Evolutionary conservation across 2,113 vertebrate species (phyloP), one percentile per base, ranked within the genome.

Genomic region (Alethe diademata): DNA sequence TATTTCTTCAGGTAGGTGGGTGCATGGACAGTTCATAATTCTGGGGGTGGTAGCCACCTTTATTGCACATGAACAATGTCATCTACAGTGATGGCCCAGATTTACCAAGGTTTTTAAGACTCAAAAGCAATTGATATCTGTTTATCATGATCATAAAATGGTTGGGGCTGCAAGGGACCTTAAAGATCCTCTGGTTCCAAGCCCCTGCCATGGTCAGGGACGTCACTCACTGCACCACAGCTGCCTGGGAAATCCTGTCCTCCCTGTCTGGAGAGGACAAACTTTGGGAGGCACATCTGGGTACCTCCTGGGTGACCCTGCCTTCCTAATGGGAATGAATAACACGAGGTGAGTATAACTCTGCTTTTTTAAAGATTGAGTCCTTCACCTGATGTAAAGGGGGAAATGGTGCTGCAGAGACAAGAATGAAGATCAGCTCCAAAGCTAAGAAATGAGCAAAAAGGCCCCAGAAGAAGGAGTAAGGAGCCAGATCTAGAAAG

Each of bases 271-370:
- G 45, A 53, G 60, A 81, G 43, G 26, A 23, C 29, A 58, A 58
- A 40, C 23, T 1, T 1, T 1, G 2, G 9, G 31, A 56, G 24
- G 6, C 5, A 8, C 20, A 2, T 60, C 42, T 51, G 50, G 56
- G n/a, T 18, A 9, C 23, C n/a, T 64, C 35, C 65, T 74, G 72
- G 3, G 45, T 42, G 54, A 38, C n/a, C 14, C 45, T 80, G 50
- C n/a, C 33, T 66, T 93, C 33, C 42, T 22, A 3, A 40, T 18
- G 73, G 36, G 62, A 61, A 36, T 53, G 28, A 65, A 51, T 17
- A 67, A 24, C 15, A 2, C 0, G 15, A 72, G 25, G 9, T 74
- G 40, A 36, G 14, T 19, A 0, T 20, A 73, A 69, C 25, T 80
- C 72, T 90, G 57, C 29, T 81, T 64, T 84, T 75, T 56, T 11